Evolutionary conservation across 2,113 vertebrate species (phyloP).

Genomic region (Myotis lucifugus): DNA sequence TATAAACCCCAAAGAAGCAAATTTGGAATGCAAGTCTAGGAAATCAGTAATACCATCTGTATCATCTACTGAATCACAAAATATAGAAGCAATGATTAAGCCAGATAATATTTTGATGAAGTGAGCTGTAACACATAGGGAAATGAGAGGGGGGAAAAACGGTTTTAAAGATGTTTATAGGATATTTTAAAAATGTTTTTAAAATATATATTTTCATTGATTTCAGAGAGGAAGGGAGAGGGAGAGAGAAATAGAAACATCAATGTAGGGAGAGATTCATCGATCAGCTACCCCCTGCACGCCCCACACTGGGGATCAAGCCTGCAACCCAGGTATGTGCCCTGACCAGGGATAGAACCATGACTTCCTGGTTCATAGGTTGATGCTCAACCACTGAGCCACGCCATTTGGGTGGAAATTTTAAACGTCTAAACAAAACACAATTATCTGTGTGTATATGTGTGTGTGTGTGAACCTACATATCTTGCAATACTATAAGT

Average conservation of each 20-base stretch:
- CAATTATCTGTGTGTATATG: neutral
- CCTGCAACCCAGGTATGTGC: no score
- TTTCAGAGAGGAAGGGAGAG: no score
- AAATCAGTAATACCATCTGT: neutral
- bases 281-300: no score
- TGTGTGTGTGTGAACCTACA: neutral
- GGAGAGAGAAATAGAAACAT: no score
- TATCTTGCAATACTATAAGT: neutral
- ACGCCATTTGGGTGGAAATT: neutral
- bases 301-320: no score
- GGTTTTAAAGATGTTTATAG: neutral
- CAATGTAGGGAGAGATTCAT: no score
- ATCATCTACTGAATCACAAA: slow-evolving; percentile 38
- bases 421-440: neutral
- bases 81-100: neutral
- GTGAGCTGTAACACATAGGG: neutral
- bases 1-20: slow-evolving; percentile 22
- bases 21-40: slow-evolving; percentile 39
- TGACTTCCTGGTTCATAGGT: no score
- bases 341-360: no score
- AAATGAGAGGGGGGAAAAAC: neutral
- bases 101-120: slow-evolving; percentile 35
- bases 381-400: no score
- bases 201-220: neutral
- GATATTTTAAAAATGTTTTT: neutral